Base-by-base conservation (phyloP, 2,113 vertebrate species). In the Echinops telfairi region DNA sequence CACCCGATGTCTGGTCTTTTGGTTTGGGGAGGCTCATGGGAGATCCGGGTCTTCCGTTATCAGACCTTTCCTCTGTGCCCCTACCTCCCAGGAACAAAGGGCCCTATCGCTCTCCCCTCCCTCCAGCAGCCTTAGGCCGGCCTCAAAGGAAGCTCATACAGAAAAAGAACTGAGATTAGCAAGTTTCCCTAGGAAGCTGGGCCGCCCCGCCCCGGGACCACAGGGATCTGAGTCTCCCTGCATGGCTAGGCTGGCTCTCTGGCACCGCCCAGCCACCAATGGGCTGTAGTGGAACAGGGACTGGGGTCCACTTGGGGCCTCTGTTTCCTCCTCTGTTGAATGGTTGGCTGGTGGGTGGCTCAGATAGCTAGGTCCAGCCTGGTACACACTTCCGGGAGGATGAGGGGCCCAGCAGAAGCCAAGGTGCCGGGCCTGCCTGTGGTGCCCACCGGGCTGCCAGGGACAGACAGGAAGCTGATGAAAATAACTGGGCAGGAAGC, bases 381-480 rank as follows among this genome's bases (percentile, higher is more conserved):
- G 31, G 79, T 75, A 36, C 80, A 77, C 0, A 91, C 88, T 95
- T 96, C 78, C 15, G 19, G 92, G 79, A 77, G 85, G n/a, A 88
- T 19, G 2, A 31, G 31, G 22, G n/a, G 33, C 0, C 27, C 68
- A 87, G 53, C 43, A 22, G 75, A 47, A 33, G 71, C 31, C 0
- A 70, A 23, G 27, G 75, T 5, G 73, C 73, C 9, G 58, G 38
- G 33, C 29, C 71, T 14, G 47, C 68, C 36, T 15, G 6, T 70
- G 89, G 89, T 93, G 85, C 94, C 89, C 68, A 47, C 81, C 4
- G 3, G 43, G 86, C 78, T 86, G 85, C 93, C 88, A 86, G 86
- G 94, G 88, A 95, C 96, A 97, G 96, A 97, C 96, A 97, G 97
- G 97, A 97, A 97, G 92, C 88, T 38, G 97, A 95, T 94, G 92